Evolutionary conservation across 64 coral and sea anemone species (phyloP).

Genomic region (Porites lutea): DNA sequence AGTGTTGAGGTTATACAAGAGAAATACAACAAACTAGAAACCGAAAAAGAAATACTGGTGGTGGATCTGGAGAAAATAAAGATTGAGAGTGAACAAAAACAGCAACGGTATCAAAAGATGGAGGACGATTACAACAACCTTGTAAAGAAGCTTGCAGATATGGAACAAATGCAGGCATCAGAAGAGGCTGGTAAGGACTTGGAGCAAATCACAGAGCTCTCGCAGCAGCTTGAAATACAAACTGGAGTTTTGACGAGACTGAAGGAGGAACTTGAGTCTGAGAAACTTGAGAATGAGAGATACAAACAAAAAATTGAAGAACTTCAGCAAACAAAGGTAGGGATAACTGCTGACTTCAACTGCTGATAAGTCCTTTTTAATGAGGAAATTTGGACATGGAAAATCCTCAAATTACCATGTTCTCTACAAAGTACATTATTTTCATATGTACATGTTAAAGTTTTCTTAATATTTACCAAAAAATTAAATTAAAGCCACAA

Average conservation of each 20-base stretch:
- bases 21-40: slow-evolving; percentile 26
- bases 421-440: no score
- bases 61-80: slow-evolving; percentile 20
- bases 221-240: not conserved
- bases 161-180: not conserved
- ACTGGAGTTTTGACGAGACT: slow-evolving; percentile 3
- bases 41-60: slow-evolving; percentile 35
- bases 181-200: not conserved
- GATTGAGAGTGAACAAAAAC: slow-evolving; percentile 33
- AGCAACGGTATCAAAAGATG: not conserved
- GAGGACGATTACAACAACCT: slow-evolving; percentile 1
- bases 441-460: no score
- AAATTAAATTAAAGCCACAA: no score
- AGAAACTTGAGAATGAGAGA: not conserved
- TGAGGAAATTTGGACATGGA: not conserved
- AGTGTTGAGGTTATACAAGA: not conserved
- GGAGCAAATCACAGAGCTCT: not conserved
- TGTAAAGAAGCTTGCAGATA: slow-evolving; percentile 9
- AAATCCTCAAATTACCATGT: not conserved
- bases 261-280: not conserved
- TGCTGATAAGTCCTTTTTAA: not conserved
- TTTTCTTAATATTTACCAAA: no score
- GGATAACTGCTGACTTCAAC: no score
- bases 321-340: slow-evolving; percentile 15
- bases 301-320: slow-evolving; percentile 13